A percentile compares a stretch with the other conserved stretches of the same genome.
phyloP scores from a whole-genome alignment of 2,113 vertebrate species.

The Melanotaenia duboulayi region DNA sequence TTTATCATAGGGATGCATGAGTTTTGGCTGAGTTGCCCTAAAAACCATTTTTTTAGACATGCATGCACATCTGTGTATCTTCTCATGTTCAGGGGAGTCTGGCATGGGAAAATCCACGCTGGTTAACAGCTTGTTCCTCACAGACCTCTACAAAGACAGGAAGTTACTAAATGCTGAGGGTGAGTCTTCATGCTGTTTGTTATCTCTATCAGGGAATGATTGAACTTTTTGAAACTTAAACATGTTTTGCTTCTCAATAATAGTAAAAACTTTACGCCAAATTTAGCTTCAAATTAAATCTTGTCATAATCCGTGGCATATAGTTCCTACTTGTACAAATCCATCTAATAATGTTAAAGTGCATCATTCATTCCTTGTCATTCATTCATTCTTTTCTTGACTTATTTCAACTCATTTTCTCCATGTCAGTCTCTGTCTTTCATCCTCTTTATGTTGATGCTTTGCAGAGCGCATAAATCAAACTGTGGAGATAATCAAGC shows the following conservation, averaged over 20 bases:
- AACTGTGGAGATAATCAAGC: constrained; percentile 97
- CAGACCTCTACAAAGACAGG: constrained; percentile 98
- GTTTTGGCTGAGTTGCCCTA: too few relatives aligned
- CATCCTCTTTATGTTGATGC: background rate
- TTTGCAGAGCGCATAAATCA: constrained; percentile 94
- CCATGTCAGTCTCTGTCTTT: background rate
- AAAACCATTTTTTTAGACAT: background rate
- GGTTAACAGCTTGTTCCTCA: constrained; percentile 98
- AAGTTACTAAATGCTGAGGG: constrained; percentile 97
- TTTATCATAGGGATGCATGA: background rate
- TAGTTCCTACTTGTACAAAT: background rate
- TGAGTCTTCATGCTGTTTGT: constrained; percentile 66
- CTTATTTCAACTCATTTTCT: background rate
- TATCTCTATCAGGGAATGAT: background rate
- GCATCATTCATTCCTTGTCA: too few relatives aligned
- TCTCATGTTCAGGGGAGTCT: constrained; percentile 89
- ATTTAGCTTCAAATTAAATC: background rate
- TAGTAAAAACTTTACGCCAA: background rate
- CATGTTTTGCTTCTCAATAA: background rate
- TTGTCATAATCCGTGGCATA: background rate
- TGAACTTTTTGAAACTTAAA: background rate
- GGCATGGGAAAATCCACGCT: constrained; percentile 98
- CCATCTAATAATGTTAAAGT: background rate
- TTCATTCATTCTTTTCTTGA: background rate
- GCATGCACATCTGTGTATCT: background rate